Evolutionary conservation across 2,888 invertebrate species (phyloP), one percentile per base, ranked within the genome.

Genomic region (Gryllus longicercus): DNA sequence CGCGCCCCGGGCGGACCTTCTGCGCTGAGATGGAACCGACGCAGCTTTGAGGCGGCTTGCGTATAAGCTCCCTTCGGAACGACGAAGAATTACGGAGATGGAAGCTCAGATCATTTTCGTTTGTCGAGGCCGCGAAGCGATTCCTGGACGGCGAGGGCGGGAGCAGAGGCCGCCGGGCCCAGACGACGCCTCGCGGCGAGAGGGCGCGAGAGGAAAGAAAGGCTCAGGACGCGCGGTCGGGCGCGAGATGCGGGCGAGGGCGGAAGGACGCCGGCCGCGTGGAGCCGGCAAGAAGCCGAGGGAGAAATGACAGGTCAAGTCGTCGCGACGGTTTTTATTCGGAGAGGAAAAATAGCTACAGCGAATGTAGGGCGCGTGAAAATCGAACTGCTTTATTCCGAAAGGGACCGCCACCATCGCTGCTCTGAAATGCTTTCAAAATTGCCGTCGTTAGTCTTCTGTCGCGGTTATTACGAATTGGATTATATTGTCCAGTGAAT

Each of bases 41-140:
- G n/a, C 63, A 63, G 16, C n/a, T 63, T n/a, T n/a, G 16, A 63
- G 12, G 14, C 63, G 63, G 63, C 63, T 63, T 8, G 16, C n/a
- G 12, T 63, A 14, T 63, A 63, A 63, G 63, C 63, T 63, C 63
- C 63, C 63, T 14, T 63, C 63, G 63, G 63, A 63, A 63, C 63
- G 63, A 63, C 16, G n/a, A 63, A 63, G 63, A 63, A 63, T 63
- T 63, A 63, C 63, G 63, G 63, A 14, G 63, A 63, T 63, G 63
- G 63, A 63, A 63, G n/a, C 63, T 63, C 63, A 63, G 63, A 63
- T 63, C 63, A 63, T 63, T 63, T 63, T 63, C 63, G 63, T 63
- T 63, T 63, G n/a, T 63, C 63, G 63, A 3, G 63, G 63, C 14
- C 63, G 63, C 63, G 63, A 63, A 63, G n/a, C 63, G 63, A 63